phyloP scores from a whole-genome alignment of 1,140 invertebrate species.

The Cydia splendana region DNA sequence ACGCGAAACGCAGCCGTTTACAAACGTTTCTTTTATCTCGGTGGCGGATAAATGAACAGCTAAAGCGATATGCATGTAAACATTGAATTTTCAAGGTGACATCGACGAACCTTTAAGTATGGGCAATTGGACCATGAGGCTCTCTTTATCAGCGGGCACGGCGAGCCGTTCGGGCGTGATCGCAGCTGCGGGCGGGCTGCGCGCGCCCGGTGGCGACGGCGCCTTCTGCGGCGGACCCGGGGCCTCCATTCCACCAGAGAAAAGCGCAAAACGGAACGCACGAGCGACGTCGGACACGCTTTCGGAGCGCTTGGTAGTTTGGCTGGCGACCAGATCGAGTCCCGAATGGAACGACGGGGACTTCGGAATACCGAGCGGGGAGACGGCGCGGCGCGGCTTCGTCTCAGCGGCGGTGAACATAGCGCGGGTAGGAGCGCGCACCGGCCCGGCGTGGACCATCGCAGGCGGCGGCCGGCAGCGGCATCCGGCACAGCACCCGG shows the following conservation, averaged over 20 bases:
- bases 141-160: constrained; percentile 66
- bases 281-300: constrained; percentile 76
- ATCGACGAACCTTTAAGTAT: constrained; percentile 71
- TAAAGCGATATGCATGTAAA: constrained; percentile 43
- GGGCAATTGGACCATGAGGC: constrained; percentile 75
- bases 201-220: constrained; percentile 67
- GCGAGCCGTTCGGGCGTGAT: constrained; percentile 59
- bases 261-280: constrained; percentile 74
- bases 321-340: constrained; percentile 86
- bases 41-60: neutral
- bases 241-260: constrained; percentile 67
- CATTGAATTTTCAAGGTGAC: constrained; percentile 36
- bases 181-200: constrained; percentile 60
- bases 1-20: neutral
- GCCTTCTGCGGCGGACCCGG: constrained; percentile 65
- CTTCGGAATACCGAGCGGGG: constrained; percentile 86
- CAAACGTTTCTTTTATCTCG: neutral
- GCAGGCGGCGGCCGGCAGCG: constrained; percentile 76
- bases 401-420: constrained; percentile 79
- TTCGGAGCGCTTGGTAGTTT: constrained; percentile 74
- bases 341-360: constrained; percentile 92
- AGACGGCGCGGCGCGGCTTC: constrained; percentile 78
- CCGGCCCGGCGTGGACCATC: constrained; percentile 77
- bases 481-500: constrained; percentile 68
- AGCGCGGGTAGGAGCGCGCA: constrained; percentile 75